Conservation (phyloP, 2,113 vertebrate genomes). For the Dendrocopos noguchii region DNA sequence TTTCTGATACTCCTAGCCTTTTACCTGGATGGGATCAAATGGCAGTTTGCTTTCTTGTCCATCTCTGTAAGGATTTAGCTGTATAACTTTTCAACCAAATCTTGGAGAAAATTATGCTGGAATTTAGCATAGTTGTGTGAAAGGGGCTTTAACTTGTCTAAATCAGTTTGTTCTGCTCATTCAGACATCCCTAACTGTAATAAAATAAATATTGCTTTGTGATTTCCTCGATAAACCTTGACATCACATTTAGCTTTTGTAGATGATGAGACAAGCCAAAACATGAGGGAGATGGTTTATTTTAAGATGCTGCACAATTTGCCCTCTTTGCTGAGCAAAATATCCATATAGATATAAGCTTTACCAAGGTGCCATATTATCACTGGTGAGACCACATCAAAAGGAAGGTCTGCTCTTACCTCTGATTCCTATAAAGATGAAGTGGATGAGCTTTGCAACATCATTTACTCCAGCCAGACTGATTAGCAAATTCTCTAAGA, state of each 20-base stretch:
- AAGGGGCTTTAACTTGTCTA: not conserved
- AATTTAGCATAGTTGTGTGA: not conserved
- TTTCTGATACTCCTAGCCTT: not conserved
- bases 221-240: conserved; percentile 29
- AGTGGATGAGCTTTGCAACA: not conserved
- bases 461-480: not conserved
- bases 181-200: not conserved
- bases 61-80: not conserved
- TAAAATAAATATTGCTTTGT: conserved; percentile 24
- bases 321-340: not conserved
- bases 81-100: not conserved
- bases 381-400: not conserved
- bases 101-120: not conserved
- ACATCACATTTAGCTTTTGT: not conserved
- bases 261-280: not conserved
- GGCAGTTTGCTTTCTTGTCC: not conserved
- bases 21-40: not conserved
- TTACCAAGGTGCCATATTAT: not conserved
- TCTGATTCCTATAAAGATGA: not conserved
- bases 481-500: not conserved
- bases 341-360: not conserved
- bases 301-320: not conserved
- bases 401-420: not conserved
- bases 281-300: not conserved
- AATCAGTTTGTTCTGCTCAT: not conserved